These are phyloP conservation scores for Microchrysa polita DNA, from an alignment of 2,888 invertebrate species.

Conservation along the genomic window DNA sequence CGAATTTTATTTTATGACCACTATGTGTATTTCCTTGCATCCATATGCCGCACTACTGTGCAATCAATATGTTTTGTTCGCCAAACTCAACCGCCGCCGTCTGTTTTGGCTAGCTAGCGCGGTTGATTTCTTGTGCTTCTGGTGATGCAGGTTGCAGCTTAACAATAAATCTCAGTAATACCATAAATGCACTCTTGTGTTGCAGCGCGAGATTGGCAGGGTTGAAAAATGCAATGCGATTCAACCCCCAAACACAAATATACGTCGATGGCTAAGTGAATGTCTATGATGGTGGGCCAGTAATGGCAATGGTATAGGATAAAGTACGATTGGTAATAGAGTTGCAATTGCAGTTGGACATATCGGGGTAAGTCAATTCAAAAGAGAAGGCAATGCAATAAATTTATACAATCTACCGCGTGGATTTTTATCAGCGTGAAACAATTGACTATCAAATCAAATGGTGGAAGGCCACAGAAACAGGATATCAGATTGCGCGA, in stretches of 20 bases:
- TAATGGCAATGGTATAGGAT: background rate
- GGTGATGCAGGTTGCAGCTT: conserved; percentile 38
- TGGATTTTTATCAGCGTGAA: conserved; percentile 25
- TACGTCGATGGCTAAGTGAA: conserved; percentile 7
- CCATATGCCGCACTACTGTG: background rate
- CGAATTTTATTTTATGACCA: conserved; percentile 37
- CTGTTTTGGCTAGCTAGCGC: conserved; percentile 30
- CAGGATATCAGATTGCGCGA: conserved; percentile 34
- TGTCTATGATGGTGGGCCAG: conserved; percentile 18
- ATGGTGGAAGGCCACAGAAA: background rate
- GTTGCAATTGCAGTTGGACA: background rate
- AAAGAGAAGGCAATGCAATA: conserved; percentile 24
- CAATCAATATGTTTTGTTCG: background rate
- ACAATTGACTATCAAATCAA: conserved; percentile 26
- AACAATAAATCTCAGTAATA: conserved; percentile 20
- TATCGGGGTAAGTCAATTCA: background rate
- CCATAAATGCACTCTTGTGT: background rate
- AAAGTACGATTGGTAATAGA: conserved; percentile 6
- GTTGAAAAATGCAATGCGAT: background rate
- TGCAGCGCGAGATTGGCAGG: background rate
- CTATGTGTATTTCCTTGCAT: background rate
- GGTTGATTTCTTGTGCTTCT: conserved; percentile 30
- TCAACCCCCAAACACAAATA: conserved; percentile 10
- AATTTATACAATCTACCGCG: conserved; percentile 14
- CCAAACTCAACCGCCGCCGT: too few relatives aligned